Conservation (phyloP, 2,797 vertebrate genomes). For the Atherinosoma microstoma region DNA sequence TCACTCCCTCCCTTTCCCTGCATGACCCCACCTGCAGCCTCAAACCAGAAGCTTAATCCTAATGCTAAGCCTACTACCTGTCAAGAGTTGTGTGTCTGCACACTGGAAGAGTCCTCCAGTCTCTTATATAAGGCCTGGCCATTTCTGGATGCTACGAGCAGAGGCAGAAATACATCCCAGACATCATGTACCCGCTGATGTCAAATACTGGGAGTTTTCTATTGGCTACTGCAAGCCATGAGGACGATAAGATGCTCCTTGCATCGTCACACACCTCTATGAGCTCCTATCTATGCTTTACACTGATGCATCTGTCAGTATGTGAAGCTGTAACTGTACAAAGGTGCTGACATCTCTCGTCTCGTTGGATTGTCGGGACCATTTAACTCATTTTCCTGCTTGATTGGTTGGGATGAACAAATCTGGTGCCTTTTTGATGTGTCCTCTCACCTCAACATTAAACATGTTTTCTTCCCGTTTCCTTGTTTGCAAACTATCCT, state of each 20-base stretch:
- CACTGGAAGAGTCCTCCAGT: slow-evolving; percentile 57
- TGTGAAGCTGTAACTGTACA: background rate
- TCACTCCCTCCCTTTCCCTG: slow-evolving; percentile 18
- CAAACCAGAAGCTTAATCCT: slow-evolving; percentile 72
- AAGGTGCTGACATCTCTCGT: background rate
- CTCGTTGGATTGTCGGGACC: too few species aligned
- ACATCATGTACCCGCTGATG: background rate
- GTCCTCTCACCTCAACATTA: background rate
- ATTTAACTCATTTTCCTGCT: background rate
- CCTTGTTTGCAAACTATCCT: slow-evolving; percentile 46
- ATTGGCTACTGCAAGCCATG: slow-evolving; percentile 7
- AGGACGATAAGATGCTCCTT: background rate
- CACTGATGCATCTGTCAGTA: background rate
- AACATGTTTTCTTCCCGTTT: background rate
- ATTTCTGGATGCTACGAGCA: slow-evolving; percentile 42
- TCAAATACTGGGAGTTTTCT: slow-evolving; percentile 25
- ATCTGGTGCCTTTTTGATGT: background rate
- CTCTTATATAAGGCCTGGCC: slow-evolving; percentile 66
- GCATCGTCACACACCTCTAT: background rate
- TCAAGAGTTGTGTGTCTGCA: slow-evolving; percentile 79
- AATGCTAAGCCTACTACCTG: slow-evolving; percentile 81
- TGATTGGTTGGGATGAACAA: slow-evolving; percentile 4
- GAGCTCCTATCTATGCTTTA: background rate
- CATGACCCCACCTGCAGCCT: slow-evolving; percentile 63
- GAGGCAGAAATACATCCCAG: slow-evolving; percentile 20